Evolutionary conservation across 2,113 vertebrate genomes (phyloP), one percentile per base, ranked within the genome.

Genomic region (Cacatua alba): DNA sequence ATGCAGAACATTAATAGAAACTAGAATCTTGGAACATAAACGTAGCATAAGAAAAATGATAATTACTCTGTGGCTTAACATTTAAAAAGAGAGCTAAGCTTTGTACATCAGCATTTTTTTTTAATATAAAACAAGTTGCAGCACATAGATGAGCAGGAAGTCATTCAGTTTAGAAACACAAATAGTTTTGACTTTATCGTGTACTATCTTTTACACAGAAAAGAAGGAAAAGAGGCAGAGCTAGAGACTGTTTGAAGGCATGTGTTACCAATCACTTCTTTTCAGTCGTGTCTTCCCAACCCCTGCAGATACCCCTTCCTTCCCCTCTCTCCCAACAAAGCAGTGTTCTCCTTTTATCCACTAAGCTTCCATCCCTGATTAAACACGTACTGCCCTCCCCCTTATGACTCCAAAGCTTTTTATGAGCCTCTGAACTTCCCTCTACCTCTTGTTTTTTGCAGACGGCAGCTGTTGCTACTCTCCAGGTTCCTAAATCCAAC

Each of bases 51-150:
- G 93, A 98, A 98, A 97, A 98, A 98, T 97, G 97, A 97, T 98
- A 97, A 98, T 98, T 98, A 97, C 92, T 97, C 95, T 91, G 92
- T 96, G 95, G 97, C 96, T 98, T 97, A 97, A 97, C 90, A 95
- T 98, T 98, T 97, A 87, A 97, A 95, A 97, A 97, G 96, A 91
- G 88, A 93, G 91, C 93, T 96, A 94, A 94, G 96, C 83, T 96
- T 93, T 96, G 95, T 86, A 97, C 90, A 92, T 82, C 82, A 97
- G 94, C 84, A 82, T 86, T 96, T 97, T 97, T 95, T 97, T 97
- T 95, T 93, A 67, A 49, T 51, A 94, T 92, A 93, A 96, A 95
- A 97, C 89, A 94, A 88, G 86, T 88, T 93, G 62, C 86, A 65
- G 52, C 92, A 95, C 96, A 95, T 95, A 92, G 67, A 92, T 51